Base-by-base conservation (phyloP, 1,140 invertebrate species). In the Papilio xuthus region DNA sequence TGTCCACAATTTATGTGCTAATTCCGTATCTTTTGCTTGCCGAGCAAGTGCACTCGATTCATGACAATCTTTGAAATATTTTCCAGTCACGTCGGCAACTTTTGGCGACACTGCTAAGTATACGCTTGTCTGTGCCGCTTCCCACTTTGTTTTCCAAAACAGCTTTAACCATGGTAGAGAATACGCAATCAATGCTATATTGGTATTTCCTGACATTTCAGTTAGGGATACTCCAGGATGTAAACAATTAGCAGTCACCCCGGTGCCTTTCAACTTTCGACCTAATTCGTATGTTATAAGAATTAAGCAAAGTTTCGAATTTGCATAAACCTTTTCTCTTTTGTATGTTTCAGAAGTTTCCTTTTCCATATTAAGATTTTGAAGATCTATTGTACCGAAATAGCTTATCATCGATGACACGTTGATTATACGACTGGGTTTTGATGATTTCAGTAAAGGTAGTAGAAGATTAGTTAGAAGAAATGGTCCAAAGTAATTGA, bases 401-500 rank as follows among this genome's bases (percentile, higher is more conserved):
- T 28, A 95, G 86, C 98, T 97, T 28, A 98, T 94, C 81, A 96
- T 95, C 0, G 98, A 98, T 1, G 97, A 97, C 0, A 98, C 97
- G n/a, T 97, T 96, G 0, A 99, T 95, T 71, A 99, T 97, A 56
- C 98, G 95, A 77, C 96, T 96, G 1, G 97, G 96, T 2, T 95
- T 94, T 0, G 97, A 96, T 83, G 95, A 95, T 90, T 97, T 98
- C 79, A 98, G 82, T 78, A 92, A 87, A 93, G 95, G 95, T 47
- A 98, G 84, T 6, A 95, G 87, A 56, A 95, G 89, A 84, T 95
- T 94, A 1, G 97, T 98, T 2, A 98, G 91, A 4, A 98, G 93
- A 86, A 98, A 98, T 74, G 97, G 97, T 0, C 97, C 97, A 87
- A 97, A 97, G 88, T 98, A 96, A 93, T 99, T 98, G 0, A 97